Base-by-base conservation (phyloP, 2,888 invertebrate genomes). In the Folsomia manolachei region DNA sequence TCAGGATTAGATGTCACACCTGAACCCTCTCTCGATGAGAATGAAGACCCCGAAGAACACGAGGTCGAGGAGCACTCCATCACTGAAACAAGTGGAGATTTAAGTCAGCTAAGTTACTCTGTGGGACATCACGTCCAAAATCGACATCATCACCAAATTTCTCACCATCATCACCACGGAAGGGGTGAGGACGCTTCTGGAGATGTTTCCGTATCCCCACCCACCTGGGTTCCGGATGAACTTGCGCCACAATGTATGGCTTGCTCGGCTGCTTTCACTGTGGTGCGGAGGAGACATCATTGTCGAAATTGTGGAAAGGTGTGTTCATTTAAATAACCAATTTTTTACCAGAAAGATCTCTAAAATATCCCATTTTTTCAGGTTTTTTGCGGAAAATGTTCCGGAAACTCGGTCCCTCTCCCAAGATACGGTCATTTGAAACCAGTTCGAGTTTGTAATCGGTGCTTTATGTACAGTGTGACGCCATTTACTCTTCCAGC, bases 181-280 rank as follows among this genome's bases (percentile, higher is more conserved):
- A 70, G 65, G 61, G 73, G 72, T 60, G 25, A 39, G 39, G 39
- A 4, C 23, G 66, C 63, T 11, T 24, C 65, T 26, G 53, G 63
- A 14, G 77, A 71, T 0, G 71, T 68, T 24, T 71, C 75, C 19
- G 21, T 79, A 52, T 63, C 78, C 21, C 91, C 94, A 0, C 96
- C 96, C 0, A 89, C 91, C 69, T 98, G 98, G 98, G 91, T 98
- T 74, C 98, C 98, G 0, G 97, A 97, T 84, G 91, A 93, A 72
- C 90, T 93, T 77, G 78, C 78, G 53, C 92, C 94, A 0, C 88
- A 91, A 71, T 99, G 98, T 84, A 96, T 95, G 91, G 90, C 94
- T 52, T 99, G 99, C 84, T 89, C 90, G 73, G 90, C 92, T 21
- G 90, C 90, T 81, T 99, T 99, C 86, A 98, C 96, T 1, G 93